These are phyloP conservation scores for Malurus leucopterus DNA, from an alignment of 2,797 vertebrate genomes.

Conservation along the genomic window DNA sequence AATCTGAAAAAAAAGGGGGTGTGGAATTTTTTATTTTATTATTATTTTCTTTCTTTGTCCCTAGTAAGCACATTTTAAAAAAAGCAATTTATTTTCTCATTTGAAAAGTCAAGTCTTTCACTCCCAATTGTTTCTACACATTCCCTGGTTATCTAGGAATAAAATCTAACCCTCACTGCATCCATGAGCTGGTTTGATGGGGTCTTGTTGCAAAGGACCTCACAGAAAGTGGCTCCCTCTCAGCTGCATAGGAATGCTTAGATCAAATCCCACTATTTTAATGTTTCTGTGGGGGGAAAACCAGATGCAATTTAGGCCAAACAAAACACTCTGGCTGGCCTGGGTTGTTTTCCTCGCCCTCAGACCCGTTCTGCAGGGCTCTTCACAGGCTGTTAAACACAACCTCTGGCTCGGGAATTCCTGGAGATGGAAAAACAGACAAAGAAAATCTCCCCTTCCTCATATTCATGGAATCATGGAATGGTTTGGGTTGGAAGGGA, in stretches of 20 bases:
- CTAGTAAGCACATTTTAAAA: background rate
- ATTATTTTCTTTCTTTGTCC: background rate
- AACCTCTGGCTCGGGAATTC: background rate
- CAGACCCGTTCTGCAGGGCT: background rate
- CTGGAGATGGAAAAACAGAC: background rate
- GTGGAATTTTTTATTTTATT: background rate
- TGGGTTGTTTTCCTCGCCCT: background rate
- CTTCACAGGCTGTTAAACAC: slow-evolving; percentile 19
- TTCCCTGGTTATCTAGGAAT: background rate
- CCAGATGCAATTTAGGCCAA: background rate
- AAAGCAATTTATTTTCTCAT: background rate
- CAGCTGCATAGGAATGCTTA: background rate
- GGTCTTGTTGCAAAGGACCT: background rate
- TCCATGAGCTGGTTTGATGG: background rate
- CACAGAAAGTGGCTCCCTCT: background rate
- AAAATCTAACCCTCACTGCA: background rate
- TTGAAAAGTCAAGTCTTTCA: background rate
- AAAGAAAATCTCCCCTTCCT: background rate
- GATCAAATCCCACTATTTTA: slow-evolving; percentile 13
- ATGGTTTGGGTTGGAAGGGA: background rate
- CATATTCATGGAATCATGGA: background rate
- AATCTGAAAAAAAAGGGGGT: background rate
- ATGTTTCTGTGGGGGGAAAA: background rate
- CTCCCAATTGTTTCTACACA: background rate
- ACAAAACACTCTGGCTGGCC: background rate